These are phyloP conservation scores for Festucalex cinctus DNA, from an alignment of 2,113 vertebrate species.

Conservation along the genomic window DNA sequence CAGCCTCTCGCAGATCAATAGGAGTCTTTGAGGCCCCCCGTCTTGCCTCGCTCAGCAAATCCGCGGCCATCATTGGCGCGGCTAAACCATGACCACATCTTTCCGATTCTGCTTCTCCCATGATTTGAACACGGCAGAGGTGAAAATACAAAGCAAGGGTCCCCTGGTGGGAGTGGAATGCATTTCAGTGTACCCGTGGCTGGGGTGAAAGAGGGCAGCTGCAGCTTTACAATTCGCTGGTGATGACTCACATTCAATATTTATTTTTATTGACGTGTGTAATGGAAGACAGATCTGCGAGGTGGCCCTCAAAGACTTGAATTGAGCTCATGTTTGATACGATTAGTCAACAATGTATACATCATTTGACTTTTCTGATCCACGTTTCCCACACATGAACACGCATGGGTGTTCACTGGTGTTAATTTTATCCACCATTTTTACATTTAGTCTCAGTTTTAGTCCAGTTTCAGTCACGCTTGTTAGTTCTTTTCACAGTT, in stretches of 20 bases:
- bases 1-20: constrained; percentile 62
- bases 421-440: too few relatives aligned
- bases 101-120: constrained; percentile 37
- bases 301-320: neutral
- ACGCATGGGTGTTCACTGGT: too few relatives aligned
- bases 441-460: too few relatives aligned
- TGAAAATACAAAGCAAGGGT: constrained; percentile 52
- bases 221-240: constrained; percentile 30
- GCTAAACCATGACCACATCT: constrained; percentile 60
- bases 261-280: constrained; percentile 29
- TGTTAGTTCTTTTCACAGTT: too few relatives aligned
- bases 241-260: constrained; percentile 55
- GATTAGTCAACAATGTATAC: constrained; percentile 29
- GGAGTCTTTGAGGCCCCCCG: constrained; percentile 57
- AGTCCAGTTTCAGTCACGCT: too few relatives aligned
- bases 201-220: constrained; percentile 49
- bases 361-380: constrained; percentile 41
- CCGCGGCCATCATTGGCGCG: constrained; percentile 18
- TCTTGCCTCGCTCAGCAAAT: constrained; percentile 41
- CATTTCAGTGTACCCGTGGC: constrained; percentile 55
- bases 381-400: constrained; percentile 24
- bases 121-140: constrained; percentile 49
- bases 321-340: constrained; percentile 32
- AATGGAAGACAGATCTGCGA: constrained; percentile 21
- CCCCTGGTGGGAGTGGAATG: constrained; percentile 63